Percentiles rank a stretch among this genome's conserved stretches.
Evolutionary conservation across 2,113 vertebrate species (phyloP).

Genomic region (Raja brachyura): DNA sequence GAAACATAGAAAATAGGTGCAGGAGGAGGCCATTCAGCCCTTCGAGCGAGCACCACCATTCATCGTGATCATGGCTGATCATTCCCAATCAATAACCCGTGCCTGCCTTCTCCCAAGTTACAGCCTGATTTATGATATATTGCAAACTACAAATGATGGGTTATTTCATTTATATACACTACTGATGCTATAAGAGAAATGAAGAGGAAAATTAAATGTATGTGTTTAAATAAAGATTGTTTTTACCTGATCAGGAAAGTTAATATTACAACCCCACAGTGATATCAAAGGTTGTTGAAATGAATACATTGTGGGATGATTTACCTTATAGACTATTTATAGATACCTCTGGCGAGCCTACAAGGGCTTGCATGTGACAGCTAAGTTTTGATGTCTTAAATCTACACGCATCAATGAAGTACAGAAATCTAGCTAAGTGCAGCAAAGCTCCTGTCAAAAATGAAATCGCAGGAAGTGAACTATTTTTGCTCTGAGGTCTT

Average conservation of each 20-base stretch:
- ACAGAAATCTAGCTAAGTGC: background rate
- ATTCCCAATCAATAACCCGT: too few species aligned
- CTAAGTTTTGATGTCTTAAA: conserved; percentile 9
- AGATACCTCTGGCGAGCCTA: background rate
- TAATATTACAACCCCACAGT: background rate
- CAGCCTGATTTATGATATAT: background rate
- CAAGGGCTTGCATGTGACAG: background rate
- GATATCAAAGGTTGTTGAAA: background rate
- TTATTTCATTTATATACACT: background rate
- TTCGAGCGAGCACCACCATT: too few species aligned
- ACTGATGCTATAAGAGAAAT: background rate
- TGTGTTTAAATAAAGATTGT: background rate
- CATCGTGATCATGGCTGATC: too few species aligned
- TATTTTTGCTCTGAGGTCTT: conserved; percentile 21
- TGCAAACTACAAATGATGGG: background rate
- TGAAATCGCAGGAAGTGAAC: background rate
- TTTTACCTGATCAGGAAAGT: background rate
- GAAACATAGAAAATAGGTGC: too few species aligned
- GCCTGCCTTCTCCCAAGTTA: too few species aligned
- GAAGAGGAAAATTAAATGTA: background rate
- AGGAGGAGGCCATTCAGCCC: too few species aligned
- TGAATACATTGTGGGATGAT: background rate
- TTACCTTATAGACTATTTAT: conserved; percentile 5
- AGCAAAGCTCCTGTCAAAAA: background rate
- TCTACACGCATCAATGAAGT: background rate